Percentiles rank a stretch among this genome's conserved stretches.
Evolutionary conservation across 2,113 vertebrate genomes (phyloP).

Genomic region (Notiomystis cincta): DNA sequence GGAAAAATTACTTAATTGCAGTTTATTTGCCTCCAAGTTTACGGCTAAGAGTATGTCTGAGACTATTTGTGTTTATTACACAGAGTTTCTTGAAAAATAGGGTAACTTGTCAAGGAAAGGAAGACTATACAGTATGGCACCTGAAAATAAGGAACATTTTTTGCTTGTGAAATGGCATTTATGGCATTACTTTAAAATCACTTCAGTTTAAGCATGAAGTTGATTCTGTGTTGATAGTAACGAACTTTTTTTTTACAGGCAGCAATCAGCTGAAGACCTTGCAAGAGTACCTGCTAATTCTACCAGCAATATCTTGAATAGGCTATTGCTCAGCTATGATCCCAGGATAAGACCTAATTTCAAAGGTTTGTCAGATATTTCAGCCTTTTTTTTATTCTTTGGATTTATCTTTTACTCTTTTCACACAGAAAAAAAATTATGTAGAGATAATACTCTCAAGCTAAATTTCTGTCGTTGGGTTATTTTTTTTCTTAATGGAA

Average conservation of each 20-base stretch:
- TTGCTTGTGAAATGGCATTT: background rate
- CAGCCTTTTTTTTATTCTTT: background rate
- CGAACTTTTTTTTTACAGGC: slow-evolving; percentile 71
- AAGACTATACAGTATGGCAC: background rate
- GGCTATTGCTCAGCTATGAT: slow-evolving; percentile 91
- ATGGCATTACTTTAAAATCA: background rate
- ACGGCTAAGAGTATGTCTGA: background rate
- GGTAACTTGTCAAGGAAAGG: background rate
- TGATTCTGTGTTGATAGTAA: background rate
- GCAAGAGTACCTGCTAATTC: slow-evolving; percentile 91
- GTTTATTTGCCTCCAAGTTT: background rate
- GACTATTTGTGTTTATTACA: background rate
- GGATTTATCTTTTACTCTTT: background rate
- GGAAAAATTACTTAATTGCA: background rate
- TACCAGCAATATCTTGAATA: slow-evolving; percentile 96
- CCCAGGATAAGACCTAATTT: slow-evolving; percentile 97
- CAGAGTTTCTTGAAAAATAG: background rate
- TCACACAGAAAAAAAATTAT: background rate
- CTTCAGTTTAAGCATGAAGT: background rate
- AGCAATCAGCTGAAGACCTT: slow-evolving; percentile 92
- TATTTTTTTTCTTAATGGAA: background rate
- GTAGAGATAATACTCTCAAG: background rate
- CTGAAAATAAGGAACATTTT: background rate
- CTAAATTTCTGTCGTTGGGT: background rate
- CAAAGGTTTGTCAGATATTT: slow-evolving; percentile 83